Evolutionary conservation across 2,113 vertebrate species (phyloP).

Genomic region (Gambusia holbrooki): DNA sequence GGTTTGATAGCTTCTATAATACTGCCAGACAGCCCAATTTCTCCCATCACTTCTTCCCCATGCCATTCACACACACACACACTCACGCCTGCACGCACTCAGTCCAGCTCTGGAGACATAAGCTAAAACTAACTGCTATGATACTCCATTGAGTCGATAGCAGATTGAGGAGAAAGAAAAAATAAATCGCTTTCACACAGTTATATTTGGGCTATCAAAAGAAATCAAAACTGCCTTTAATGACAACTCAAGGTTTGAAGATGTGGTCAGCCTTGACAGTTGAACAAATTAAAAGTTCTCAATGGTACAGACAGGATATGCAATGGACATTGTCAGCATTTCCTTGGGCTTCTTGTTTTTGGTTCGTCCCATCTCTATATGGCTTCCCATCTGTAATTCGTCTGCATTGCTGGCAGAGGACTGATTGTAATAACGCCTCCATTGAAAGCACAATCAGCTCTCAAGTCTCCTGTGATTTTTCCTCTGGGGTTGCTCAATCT

Average conservation of each 20-base stretch:
- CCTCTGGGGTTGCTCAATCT: constrained; percentile 43
- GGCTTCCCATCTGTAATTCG: constrained; percentile 67
- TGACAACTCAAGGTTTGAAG: constrained; percentile 63
- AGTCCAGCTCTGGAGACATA: constrained; percentile 51
- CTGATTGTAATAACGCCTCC: constrained; percentile 73
- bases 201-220: constrained; percentile 38
- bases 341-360: constrained; percentile 55
- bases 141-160: constrained; percentile 53
- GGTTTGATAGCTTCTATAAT: constrained; percentile 72
- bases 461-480: constrained; percentile 53
- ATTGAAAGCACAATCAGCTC: constrained; percentile 73
- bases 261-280: constrained; percentile 56
- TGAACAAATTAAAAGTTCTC: constrained; percentile 75
- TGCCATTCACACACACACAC: constrained; percentile 29
- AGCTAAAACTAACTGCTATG: constrained; percentile 45
- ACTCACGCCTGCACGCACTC: constrained; percentile 9
- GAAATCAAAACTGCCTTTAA: constrained; percentile 52
- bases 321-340: constrained; percentile 55
- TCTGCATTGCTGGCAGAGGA: constrained; percentile 57
- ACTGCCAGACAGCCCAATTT: constrained; percentile 69
- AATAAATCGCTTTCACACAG: constrained; percentile 48
- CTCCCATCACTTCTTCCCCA: constrained; percentile 33
- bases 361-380: constrained; percentile 43
- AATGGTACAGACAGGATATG: constrained; percentile 44
- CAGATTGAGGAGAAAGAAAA: neutral